These are phyloP conservation scores for Euzophera pinguis DNA, from an alignment of 2,888 invertebrate species.

Conservation along the genomic window DNA sequence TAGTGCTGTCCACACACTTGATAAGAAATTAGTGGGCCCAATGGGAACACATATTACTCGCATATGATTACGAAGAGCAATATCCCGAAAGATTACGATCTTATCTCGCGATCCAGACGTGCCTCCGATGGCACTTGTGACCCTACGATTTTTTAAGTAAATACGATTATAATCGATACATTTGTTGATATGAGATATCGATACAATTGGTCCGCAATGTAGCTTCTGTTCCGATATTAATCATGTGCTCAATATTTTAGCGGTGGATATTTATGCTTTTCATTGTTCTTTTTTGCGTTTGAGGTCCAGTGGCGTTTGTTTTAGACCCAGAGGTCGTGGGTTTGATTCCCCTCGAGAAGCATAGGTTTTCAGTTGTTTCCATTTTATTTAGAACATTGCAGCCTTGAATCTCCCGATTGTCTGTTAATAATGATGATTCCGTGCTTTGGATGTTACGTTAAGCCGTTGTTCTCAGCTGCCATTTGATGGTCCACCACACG, in stretches of 20 bases:
- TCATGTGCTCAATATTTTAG: neutral
- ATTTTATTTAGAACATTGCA: too few species aligned
- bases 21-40: constrained; percentile 13
- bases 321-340: too few species aligned
- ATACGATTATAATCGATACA: constrained; percentile 13
- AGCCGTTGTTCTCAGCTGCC: too few species aligned
- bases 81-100: constrained; percentile 77
- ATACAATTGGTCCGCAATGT: constrained; percentile 3
- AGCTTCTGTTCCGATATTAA: constrained; percentile 4
- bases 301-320: too few species aligned
- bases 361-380: too few species aligned
- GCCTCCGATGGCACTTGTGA: constrained; percentile 55
- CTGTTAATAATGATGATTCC: too few species aligned
- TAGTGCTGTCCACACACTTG: too few species aligned
- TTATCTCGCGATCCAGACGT: constrained; percentile 71
- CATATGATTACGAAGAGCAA: constrained; percentile 78
- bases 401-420: too few species aligned
- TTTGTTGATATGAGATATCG: constrained; percentile 12
- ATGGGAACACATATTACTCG: constrained; percentile 40
- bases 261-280: neutral
- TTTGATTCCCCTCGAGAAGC: too few species aligned
- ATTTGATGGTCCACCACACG: too few species aligned
- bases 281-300: neutral
- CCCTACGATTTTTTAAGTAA: constrained; percentile 39
- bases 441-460: too few species aligned